Evolutionary conservation across 2,888 invertebrate species (phyloP).

Genomic region (Leptopterna dolabrata): DNA sequence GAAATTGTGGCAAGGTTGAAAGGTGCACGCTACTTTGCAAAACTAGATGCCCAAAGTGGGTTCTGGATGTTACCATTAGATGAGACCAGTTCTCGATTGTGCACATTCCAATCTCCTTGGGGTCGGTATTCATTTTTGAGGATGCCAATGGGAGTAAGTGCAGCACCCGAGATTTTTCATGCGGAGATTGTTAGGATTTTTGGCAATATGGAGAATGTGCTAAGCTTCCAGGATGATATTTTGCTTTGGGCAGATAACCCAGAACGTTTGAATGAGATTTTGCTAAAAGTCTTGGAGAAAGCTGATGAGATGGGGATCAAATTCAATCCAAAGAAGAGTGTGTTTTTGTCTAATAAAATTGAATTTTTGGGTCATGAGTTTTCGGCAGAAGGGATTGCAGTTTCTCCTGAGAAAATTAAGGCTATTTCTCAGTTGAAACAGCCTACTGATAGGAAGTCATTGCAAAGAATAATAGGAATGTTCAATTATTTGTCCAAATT

Average conservation of each 20-base stretch:
- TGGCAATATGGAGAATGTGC: slow-evolving; percentile 45
- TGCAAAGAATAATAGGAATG: slow-evolving; percentile 61
- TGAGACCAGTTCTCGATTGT: neutral
- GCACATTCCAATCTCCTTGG: slow-evolving; percentile 48
- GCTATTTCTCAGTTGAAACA: slow-evolving; percentile 60
- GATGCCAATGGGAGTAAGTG: slow-evolving; percentile 65
- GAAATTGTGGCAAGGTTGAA: slow-evolving; percentile 29
- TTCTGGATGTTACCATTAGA: slow-evolving; percentile 51
- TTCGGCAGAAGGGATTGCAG: slow-evolving; percentile 58
- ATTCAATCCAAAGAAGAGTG: slow-evolving; percentile 64
- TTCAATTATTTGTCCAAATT: slow-evolving; percentile 61
- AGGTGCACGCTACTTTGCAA: slow-evolving; percentile 43
- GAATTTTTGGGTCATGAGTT: slow-evolving; percentile 64
- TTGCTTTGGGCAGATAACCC: slow-evolving; percentile 42
- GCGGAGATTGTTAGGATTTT: slow-evolving; percentile 44
- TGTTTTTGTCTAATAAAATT: slow-evolving; percentile 60
- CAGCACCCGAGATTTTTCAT: slow-evolving; percentile 62
- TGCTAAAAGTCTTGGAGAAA: slow-evolving; percentile 46
- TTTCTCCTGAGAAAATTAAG: slow-evolving; percentile 44
- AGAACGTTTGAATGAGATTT: slow-evolving; percentile 39
- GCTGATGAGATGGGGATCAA: slow-evolving; percentile 52
- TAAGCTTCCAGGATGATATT: slow-evolving; percentile 57
- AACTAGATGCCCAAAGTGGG: slow-evolving; percentile 42
- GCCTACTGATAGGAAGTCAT: slow-evolving; percentile 59
- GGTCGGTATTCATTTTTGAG: slow-evolving; percentile 63